Evolutionary conservation across 37 sponge, comb jelly and placozoan species (phyloP).

Genomic region (Amphimedon queenslandica): DNA sequence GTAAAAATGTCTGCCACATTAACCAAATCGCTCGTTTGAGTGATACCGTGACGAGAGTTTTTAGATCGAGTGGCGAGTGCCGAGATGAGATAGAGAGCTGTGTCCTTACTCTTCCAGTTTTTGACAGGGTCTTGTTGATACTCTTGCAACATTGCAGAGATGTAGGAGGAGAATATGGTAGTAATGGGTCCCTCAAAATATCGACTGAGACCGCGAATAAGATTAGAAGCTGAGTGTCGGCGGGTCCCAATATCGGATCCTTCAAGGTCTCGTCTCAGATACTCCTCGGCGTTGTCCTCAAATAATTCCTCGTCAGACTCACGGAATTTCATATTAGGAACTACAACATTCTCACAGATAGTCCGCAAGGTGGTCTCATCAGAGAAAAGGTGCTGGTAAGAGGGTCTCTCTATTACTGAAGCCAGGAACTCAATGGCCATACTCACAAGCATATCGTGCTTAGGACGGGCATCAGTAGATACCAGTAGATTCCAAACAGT

Average conservation of each 20-base stretch:
- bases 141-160: slow-evolving; percentile 63
- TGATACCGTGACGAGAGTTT: slow-evolving; percentile 88
- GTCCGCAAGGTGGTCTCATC: slow-evolving; percentile 66
- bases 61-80: slow-evolving; percentile 90
- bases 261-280: slow-evolving; percentile 91
- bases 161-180: slow-evolving; percentile 73
- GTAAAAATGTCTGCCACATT: slow-evolving; percentile 83
- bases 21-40: slow-evolving; percentile 87
- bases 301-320: slow-evolving; percentile 96
- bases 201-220: slow-evolving; percentile 84
- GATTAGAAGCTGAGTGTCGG: slow-evolving; percentile 92
- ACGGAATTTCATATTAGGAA: slow-evolving; percentile 80
- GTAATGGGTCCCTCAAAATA: slow-evolving; percentile 84
- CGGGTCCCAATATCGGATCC: slow-evolving; percentile 96
- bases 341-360: slow-evolving; percentile 95
- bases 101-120: slow-evolving; percentile 92
- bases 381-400: slow-evolving; percentile 87
- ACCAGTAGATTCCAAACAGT: slow-evolving; percentile 88
- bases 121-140: slow-evolving; percentile 60
- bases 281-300: slow-evolving; percentile 98
- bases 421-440: slow-evolving; percentile 97
- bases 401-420: slow-evolving; percentile 81
- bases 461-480: slow-evolving; percentile 76
- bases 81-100: slow-evolving; percentile 89
- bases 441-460: slow-evolving; percentile 88